Evolutionary conservation across 2,113 vertebrate genomes (phyloP).

Genomic region (Empidonax traillii): DNA sequence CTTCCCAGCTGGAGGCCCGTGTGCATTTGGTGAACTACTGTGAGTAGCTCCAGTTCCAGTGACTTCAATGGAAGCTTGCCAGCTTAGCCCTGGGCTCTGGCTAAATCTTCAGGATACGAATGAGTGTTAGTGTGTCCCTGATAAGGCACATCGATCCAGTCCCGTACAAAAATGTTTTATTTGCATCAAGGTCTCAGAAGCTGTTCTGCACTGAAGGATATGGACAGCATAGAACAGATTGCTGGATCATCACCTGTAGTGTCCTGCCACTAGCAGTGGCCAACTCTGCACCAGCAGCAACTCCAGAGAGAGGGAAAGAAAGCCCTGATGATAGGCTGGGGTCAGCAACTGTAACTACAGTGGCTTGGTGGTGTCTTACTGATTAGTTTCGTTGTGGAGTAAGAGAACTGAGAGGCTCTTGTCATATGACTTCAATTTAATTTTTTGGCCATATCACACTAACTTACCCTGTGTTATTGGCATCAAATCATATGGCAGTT

Average conservation of each 20-base stretch:
- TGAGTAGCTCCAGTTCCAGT: not conserved
- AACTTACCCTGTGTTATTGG: not conserved
- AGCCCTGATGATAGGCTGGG: not conserved
- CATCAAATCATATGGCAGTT: not conserved
- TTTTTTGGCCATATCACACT: not conserved
- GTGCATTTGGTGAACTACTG: not conserved
- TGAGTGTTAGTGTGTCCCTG: not conserved
- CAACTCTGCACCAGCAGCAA: not conserved
- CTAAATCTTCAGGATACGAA: not conserved
- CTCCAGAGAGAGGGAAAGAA: not conserved
- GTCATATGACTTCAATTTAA: not conserved
- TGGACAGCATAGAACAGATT: not conserved
- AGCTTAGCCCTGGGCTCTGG: not conserved
- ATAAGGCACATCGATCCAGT: not conserved
- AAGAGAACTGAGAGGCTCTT: not conserved
- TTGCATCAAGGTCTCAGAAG: not conserved
- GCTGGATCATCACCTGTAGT: not conserved
- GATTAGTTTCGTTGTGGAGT: not conserved
- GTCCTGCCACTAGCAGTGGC: not conserved
- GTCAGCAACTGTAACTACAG: not conserved
- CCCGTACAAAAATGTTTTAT: rapidly evolving
- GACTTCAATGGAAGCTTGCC: constrained; percentile 7
- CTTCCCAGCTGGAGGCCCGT: not conserved
- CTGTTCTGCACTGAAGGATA: not conserved
- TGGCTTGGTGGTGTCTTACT: not conserved